Evolutionary conservation across 2,888 invertebrate genomes (phyloP).

Genomic region (Hydriomena furcata): DNA sequence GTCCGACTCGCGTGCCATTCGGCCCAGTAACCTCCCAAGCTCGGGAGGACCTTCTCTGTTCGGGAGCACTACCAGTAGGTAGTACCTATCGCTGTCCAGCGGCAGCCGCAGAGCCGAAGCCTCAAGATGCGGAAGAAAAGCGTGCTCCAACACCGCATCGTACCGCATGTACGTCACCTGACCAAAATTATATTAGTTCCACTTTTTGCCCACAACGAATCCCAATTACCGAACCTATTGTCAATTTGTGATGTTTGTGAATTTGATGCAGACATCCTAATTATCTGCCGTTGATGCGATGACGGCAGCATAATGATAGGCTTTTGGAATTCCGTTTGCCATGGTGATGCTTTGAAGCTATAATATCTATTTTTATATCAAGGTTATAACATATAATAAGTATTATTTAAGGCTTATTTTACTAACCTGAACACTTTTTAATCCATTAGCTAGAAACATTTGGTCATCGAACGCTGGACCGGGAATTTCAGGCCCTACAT

Average conservation of each 20-base stretch:
- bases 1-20: slow-evolving; percentile 84
- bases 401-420: too few relatives aligned
- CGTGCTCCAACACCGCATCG: slow-evolving; percentile 90
- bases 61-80: slow-evolving; percentile 89
- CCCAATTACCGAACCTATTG: slow-evolving; percentile 33
- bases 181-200: slow-evolving; percentile 39
- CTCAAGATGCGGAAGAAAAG: slow-evolving; percentile 88
- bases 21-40: slow-evolving; percentile 85
- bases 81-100: slow-evolving; percentile 91
- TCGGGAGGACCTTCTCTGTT: slow-evolving; percentile 84
- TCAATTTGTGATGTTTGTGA: slow-evolving; percentile 30
- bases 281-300: slow-evolving; percentile 22
- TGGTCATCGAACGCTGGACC: slow-evolving; percentile 50
- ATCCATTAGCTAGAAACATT: slow-evolving; percentile 72
- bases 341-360: too few relatives aligned
- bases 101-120: slow-evolving; percentile 90
- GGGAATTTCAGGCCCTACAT: slow-evolving; percentile 55
- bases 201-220: slow-evolving; percentile 32
- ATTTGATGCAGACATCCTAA: slow-evolving; percentile 21
- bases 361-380: neutral
- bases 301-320: slow-evolving; percentile 24
- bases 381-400: neutral
- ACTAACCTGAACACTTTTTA: slow-evolving; percentile 70
- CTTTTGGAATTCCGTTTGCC: slow-evolving; percentile 10
- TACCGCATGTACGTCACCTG: slow-evolving; percentile 89